Base-by-base conservation (phyloP, 2,797 vertebrate genomes). In the Clarias fuscus region DNA sequence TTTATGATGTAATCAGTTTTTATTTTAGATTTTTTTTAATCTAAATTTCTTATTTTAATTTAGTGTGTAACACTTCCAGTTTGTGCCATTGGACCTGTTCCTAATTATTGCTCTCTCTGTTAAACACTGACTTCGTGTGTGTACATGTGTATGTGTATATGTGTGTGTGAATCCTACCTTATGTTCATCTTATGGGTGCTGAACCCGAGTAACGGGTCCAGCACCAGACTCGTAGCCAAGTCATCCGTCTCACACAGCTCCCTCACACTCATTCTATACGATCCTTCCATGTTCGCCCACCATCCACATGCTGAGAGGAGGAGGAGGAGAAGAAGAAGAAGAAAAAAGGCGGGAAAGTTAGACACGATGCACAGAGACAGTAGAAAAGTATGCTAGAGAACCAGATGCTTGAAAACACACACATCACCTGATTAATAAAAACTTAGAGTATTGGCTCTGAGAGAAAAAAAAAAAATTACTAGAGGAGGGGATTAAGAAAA, bases 121-220 rank as follows among this genome's bases (percentile, higher is more conserved):
- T n/a, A 48, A 64, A 64, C 62, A n/a, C 48, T 48, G 8, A 37
- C 37, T 84, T 53, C 4, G 65, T 84, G 64, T 2, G 24, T 48
- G 53, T 33, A 33, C 33, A 33, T 87, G 67, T 73, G 43, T 48
- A 70, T 40, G 8, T 33, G n/a, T 22, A 58, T 73, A 30, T 53
- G 62, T 68, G 24, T 33, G n/a, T 8, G 64, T 24, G 17, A 18
- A 82, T 70, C 78, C 91, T 94, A 98, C 97, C 97, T 97, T 92
- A 98, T 95, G 67, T 97, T 98, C 97, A 98, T 98, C 92, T 98
- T 98, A 88, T 98, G 97, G 53, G 97, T 97, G 92, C 96, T 96
- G 95, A 98, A 98, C 76, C 65, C 81, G 8, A 82, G 81, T 40
- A 98, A 92, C 68, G 83, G 86, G 43, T 98, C 97, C 90, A 98